Evolutionary conservation across 2,888 invertebrate genomes (phyloP), one percentile per base, ranked within the genome.

Genomic region (Drosophila atroscutellata): DNA sequence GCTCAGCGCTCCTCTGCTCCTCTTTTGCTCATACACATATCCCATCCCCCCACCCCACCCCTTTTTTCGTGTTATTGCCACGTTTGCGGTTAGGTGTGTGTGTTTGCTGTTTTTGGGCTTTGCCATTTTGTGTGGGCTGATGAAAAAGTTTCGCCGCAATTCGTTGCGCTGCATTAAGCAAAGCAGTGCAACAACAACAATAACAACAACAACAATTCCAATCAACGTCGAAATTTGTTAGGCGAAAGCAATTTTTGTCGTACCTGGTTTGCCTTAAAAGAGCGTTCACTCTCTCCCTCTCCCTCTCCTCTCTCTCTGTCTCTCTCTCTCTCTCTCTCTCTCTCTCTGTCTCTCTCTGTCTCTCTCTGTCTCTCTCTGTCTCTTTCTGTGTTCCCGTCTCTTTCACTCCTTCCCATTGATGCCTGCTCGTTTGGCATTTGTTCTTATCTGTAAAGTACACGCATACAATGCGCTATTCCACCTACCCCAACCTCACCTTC

Each of bases 161-260:
- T 84, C 81, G 83, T 86, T 86, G 83, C 80, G 80, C 83, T 83
- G 83, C 86, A 84, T 84, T 84, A 86, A 83, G 83, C 81, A 86
- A 75, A 72, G 64, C 65, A 70, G 64, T 61, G 72, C 72, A 72
- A 58, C 68, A 79, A 60, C 73, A 72, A 20, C 62, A 51, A 24
- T 51, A 65, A 20, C 15, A 49, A 9, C 5, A 47, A 45, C 36
- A 54, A 65, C 45, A 62, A 68, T 49, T 57, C 37, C 54, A 26
- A 20, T 56, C 36, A 50, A 24, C 63, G 26, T 30, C 30, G 30
- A 37, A 68, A 63, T 68, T 57, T 59, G 65, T 55, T 62, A 55
- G 68, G 72, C 72, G 65, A 72, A 72, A 62, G 63, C 66, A 76
- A 55, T 54, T 62, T 54, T 34, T 69, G 65, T 72, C 61, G 67